A percentile compares a stretch with the other conserved stretches of the same genome.
phyloP scores from a whole-genome alignment of 2,797 vertebrate species.

The Coregonus ussuriensis region DNA sequence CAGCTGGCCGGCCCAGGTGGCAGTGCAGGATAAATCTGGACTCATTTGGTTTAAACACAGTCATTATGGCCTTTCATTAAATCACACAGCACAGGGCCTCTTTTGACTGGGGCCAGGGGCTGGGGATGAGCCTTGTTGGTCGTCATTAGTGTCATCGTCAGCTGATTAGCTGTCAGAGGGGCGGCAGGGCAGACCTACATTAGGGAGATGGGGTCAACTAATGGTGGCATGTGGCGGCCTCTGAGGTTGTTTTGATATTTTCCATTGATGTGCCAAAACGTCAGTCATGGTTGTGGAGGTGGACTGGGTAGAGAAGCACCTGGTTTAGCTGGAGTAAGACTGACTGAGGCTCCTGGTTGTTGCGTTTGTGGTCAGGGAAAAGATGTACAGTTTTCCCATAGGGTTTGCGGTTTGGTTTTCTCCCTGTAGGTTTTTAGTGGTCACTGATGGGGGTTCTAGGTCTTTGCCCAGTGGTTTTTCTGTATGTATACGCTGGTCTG shows the following conservation, averaged over 20 bases:
- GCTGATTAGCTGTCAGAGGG: conserved; percentile 50
- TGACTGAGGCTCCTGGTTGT: neutral
- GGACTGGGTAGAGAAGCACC: conserved; percentile 15
- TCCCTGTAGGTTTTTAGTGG: conserved; percentile 41
- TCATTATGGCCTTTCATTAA: conserved; percentile 38
- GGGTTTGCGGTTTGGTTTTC: conserved; percentile 44
- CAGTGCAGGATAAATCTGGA: neutral
- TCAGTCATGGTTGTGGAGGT: conserved; percentile 21
- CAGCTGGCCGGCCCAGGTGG: conserved; percentile 6
- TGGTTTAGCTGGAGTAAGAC: neutral
- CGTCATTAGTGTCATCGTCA: conserved; percentile 72
- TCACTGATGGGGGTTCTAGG: conserved; percentile 54
- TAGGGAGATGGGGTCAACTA: conserved; percentile 68
- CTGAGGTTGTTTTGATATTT: neutral
- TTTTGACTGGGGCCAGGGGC: conserved; percentile 49
- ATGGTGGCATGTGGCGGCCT: conserved; percentile 68
- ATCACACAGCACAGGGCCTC: conserved; percentile 39
- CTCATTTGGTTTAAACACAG: conserved; percentile 34
- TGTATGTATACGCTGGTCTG: neutral
- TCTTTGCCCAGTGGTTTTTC: conserved; percentile 28
- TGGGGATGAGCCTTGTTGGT: conserved; percentile 56
- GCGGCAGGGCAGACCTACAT: conserved; percentile 43
- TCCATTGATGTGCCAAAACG: conserved; percentile 26
- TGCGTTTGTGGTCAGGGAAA: neutral
- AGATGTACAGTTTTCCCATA: conserved; percentile 12